Evolutionary conservation across 2,113 vertebrate genomes (phyloP).

Genomic region (Pimephales promelas): DNA sequence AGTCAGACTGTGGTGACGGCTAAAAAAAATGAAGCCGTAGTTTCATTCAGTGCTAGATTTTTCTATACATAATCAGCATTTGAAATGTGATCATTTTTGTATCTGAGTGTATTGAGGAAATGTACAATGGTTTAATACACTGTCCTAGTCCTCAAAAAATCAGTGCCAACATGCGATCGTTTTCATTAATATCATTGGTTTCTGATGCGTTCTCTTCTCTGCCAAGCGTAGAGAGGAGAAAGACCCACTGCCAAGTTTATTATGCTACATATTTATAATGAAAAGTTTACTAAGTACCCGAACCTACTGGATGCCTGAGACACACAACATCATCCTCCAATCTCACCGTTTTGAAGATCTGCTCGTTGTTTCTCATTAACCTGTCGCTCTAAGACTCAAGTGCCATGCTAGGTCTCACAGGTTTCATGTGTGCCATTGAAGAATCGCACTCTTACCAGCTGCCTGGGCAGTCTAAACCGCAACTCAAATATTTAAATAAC

Average conservation of each 20-base stretch:
- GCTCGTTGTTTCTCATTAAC: slow-evolving; percentile 79
- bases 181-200: slow-evolving; percentile 23
- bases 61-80: background rate
- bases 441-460: background rate
- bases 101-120: background rate
- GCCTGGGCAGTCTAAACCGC: background rate
- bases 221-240: background rate
- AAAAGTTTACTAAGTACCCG: background rate
- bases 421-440: background rate
- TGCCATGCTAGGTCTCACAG: slow-evolving; percentile 75
- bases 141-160: background rate
- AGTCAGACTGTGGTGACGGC: too few species aligned
- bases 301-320: background rate
- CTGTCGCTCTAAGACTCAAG: slow-evolving; percentile 83
- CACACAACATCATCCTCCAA: slow-evolving; percentile 53
- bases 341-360: slow-evolving; percentile 67
- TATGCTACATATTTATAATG: background rate
- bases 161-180: background rate
- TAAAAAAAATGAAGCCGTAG: too few species aligned
- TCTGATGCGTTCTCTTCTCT: slow-evolving; percentile 33
- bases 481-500: background rate
- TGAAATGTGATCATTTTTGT: background rate
- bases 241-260: slow-evolving; percentile 4
- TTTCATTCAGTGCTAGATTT: background rate
- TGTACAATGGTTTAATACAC: background rate